Percentiles rank a stretch among this genome's conserved stretches.
These are phyloP conservation scores for Tenthredo scrophulariae DNA, from an alignment of 2,888 invertebrate genomes.

Conservation along the genomic window DNA sequence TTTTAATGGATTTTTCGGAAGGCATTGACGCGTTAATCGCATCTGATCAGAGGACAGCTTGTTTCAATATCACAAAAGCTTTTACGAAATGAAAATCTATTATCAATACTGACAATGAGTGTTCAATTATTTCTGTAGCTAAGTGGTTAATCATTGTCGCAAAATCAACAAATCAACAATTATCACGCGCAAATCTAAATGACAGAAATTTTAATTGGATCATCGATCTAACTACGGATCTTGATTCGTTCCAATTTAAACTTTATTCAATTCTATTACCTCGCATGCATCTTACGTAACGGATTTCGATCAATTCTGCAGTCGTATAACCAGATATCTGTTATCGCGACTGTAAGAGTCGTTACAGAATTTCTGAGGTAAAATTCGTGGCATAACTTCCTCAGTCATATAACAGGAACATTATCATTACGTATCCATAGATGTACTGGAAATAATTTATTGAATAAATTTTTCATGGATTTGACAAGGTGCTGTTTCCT, in stretches of 20 bases:
- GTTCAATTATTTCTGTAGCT: neutral
- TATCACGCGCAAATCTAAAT: neutral
- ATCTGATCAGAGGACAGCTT: neutral
- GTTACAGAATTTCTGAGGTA: conserved; percentile 2
- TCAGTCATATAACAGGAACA: neutral
- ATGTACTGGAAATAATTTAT: neutral
- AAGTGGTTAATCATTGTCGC: neutral
- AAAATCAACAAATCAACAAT: neutral
- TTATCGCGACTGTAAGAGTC: neutral
- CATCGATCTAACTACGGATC: neutral
- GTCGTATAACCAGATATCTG: neutral
- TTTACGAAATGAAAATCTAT: neutral
- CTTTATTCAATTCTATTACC: neutral
- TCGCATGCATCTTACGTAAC: neutral
- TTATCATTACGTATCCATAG: neutral
- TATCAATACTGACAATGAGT: neutral
- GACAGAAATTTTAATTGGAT: neutral
- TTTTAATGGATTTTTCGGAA: neutral
- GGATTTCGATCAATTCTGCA: neutral
- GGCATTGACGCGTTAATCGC: neutral
- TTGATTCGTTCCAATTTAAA: neutral
- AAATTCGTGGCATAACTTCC: neutral
- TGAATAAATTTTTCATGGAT: neutral
- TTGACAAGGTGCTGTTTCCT: neutral
- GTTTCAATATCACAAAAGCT: neutral